A percentile compares a stretch with the other conserved stretches of the same genome.
phyloP scores from a whole-genome alignment of 35 echinoderm and acorn worm genomes.

The Ophiothrix spiculata region DNA sequence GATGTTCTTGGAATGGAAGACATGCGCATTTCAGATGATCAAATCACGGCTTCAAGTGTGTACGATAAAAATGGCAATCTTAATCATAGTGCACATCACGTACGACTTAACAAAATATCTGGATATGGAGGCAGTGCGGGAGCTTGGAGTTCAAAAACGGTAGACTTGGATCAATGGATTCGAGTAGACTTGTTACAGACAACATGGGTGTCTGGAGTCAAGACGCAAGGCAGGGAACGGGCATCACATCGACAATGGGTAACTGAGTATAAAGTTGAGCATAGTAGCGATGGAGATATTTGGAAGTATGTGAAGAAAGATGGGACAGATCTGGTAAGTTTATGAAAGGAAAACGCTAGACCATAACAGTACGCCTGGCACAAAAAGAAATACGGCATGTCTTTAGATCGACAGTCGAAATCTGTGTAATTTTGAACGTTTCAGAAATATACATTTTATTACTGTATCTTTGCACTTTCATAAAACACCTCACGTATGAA shows the following conservation, averaged over 20 bases:
- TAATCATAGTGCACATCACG: neutral
- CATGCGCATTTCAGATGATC: neutral
- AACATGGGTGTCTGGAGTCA: constrained; percentile 2
- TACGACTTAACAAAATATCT: neutral
- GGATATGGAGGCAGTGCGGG: neutral
- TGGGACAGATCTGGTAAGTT: too few species aligned
- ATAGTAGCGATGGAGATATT: neutral
- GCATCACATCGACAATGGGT: constrained; percentile 17
- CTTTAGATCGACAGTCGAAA: too few species aligned
- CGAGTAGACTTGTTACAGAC: neutral
- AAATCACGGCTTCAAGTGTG: neutral
- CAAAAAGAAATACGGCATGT: too few species aligned
- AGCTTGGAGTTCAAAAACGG: constrained; percentile 11
- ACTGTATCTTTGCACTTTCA: too few species aligned
- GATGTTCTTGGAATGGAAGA: constrained; percentile 40
- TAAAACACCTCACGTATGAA: too few species aligned
- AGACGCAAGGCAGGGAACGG: constrained; percentile 19
- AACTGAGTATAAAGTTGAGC: neutral
- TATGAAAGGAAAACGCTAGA: too few species aligned
- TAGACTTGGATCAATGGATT: neutral
- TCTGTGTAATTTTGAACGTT: too few species aligned
- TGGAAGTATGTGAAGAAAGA: constrained; percentile 13
- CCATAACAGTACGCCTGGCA: too few species aligned
- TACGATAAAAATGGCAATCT: neutral
- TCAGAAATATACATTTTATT: too few species aligned